These are phyloP conservation scores for Amphiprion clarkii DNA, from an alignment of 2,797 vertebrate genomes.

Conservation along the genomic window DNA sequence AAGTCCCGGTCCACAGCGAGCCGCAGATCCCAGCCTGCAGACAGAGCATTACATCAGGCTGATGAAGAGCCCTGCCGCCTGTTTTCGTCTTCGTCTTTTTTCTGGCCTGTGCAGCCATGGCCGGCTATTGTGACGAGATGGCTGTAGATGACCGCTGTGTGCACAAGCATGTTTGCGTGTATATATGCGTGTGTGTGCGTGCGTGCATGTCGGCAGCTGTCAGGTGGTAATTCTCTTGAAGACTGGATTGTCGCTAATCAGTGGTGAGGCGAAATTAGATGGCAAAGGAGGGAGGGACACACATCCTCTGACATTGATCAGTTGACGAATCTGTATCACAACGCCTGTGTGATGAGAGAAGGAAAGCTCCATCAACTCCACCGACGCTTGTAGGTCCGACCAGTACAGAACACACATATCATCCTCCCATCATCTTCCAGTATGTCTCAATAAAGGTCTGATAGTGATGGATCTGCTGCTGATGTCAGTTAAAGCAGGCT, in stretches of 20 bases:
- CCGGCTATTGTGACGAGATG: constrained; percentile 36
- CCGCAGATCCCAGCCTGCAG: constrained; percentile 46
- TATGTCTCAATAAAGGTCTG: constrained; percentile 25
- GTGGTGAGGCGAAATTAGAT: constrained; percentile 23
- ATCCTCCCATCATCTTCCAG: constrained; percentile 5
- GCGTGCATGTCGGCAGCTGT: constrained; percentile 28
- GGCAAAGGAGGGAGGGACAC: constrained; percentile 9
- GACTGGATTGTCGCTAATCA: constrained; percentile 46
- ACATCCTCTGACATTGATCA: constrained; percentile 35
- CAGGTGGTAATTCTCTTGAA: constrained; percentile 40
- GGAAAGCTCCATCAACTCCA: constrained; percentile 11
- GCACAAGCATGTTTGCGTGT: constrained; percentile 6
- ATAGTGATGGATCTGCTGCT: constrained; percentile 8
- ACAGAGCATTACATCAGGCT: constrained; percentile 47
- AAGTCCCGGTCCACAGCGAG: constrained; percentile 45
- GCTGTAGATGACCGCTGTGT: constrained; percentile 44
- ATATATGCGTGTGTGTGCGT: neutral
- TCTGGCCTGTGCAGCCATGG: constrained; percentile 38
- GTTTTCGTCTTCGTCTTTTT: constrained; percentile 48
- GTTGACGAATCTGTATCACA: constrained; percentile 32
- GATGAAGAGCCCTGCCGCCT: constrained; percentile 58
- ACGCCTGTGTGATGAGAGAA: constrained; percentile 11
- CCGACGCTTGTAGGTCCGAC: neutral
- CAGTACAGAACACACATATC: constrained; percentile 9
- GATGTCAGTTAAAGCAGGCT: constrained; percentile 4